phyloP scores from a whole-genome alignment of 2,113 vertebrate genomes.

The Pteropus alecto region DNA sequence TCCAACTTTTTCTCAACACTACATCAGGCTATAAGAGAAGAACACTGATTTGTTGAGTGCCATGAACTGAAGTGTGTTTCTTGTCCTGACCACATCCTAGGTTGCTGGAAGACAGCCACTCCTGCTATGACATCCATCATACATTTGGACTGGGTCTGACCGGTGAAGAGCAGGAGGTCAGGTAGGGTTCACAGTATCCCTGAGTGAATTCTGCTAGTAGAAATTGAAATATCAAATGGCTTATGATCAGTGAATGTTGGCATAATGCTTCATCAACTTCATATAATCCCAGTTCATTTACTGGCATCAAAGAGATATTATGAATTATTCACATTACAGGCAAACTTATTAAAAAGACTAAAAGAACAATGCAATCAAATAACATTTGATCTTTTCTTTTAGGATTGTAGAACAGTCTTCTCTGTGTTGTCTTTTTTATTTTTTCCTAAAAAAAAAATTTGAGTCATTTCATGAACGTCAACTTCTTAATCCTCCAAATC shows the following conservation, averaged over 20 bases:
- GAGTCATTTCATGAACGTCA: neutral
- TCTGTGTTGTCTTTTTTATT: neutral
- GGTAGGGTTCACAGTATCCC: slow-evolving; percentile 54
- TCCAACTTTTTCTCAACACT: neutral
- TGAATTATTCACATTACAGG: neutral
- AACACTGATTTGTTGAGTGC: neutral
- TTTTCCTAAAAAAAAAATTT: neutral
- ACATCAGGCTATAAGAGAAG: neutral
- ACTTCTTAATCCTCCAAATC: neutral
- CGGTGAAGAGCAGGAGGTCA: slow-evolving; percentile 76
- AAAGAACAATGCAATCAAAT: neutral
- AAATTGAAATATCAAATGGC: neutral
- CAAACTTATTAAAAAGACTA: neutral
- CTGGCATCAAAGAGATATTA: neutral
- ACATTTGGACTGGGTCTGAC: slow-evolving; percentile 80
- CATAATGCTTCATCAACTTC: neutral
- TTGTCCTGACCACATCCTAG: slow-evolving; percentile 56
- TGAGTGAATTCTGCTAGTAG: neutral
- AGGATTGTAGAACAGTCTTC: neutral
- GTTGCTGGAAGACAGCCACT: slow-evolving; percentile 79
- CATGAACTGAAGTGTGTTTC: neutral
- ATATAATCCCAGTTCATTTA: neutral
- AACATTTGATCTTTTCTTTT: neutral
- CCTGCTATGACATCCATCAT: slow-evolving; percentile 76
- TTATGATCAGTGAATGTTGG: neutral